phyloP scores from a whole-genome alignment of 2,888 invertebrate species.

The Shargacucullia verbasci region DNA sequence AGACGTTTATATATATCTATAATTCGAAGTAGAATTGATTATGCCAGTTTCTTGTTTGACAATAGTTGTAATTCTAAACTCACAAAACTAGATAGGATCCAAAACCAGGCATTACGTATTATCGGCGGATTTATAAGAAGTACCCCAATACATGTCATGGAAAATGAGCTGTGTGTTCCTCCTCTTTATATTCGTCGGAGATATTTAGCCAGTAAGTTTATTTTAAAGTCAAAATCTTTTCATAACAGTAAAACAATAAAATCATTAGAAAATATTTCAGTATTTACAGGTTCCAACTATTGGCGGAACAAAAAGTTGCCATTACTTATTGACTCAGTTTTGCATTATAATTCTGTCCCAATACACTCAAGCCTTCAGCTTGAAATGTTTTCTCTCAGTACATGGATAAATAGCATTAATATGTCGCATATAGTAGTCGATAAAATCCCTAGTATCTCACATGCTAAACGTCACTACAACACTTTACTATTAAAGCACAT shows the following conservation, averaged over 20 bases:
- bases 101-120: neutral
- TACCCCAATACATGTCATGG: conserved; percentile 1
- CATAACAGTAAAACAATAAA: neutral
- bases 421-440: neutral
- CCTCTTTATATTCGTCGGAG: neutral
- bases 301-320: conserved; percentile 1
- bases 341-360: neutral
- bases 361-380: neutral
- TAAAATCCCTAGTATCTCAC: neutral
- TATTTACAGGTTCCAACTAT: neutral
- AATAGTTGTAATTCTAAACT: conserved; percentile 4
- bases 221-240: neutral
- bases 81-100: neutral
- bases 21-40: conserved; percentile 5
- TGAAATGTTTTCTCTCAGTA: conserved; percentile 1
- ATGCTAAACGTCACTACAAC: conserved; percentile 2
- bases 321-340: neutral
- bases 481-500: neutral
- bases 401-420: neutral
- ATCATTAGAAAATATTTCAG: neutral
- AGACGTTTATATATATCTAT: conserved; percentile 6
- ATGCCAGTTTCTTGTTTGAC: conserved; percentile 6
- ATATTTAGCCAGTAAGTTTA: neutral
- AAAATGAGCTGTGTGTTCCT: neutral
- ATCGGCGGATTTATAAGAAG: too few relatives aligned